Percentiles rank a stretch among this genome's conserved stretches.
phyloP scores from a whole-genome alignment of 2,113 vertebrate genomes.

The Rhynchopsitta pachyrhyncha region DNA sequence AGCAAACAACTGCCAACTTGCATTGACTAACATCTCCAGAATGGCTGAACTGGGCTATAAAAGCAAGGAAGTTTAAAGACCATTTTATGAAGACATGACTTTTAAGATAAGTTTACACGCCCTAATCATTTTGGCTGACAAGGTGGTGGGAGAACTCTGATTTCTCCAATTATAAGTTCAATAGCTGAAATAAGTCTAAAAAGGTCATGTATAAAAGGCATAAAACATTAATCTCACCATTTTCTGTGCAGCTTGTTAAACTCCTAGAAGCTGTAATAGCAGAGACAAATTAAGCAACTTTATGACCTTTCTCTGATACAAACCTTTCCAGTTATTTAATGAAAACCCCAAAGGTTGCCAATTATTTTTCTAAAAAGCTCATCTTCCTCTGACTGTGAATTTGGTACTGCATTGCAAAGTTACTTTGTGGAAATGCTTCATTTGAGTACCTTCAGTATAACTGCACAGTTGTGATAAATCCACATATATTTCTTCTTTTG shows the following conservation, averaged over 20 bases:
- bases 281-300: constrained; percentile 23
- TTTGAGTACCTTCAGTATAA: not conserved
- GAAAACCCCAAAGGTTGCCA: not conserved
- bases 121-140: not conserved
- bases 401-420: not conserved
- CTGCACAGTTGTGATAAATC: not conserved
- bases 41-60: not conserved
- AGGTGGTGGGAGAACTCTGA: not conserved
- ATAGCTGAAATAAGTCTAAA: constrained; percentile 7
- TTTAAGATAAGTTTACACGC: not conserved
- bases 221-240: not conserved
- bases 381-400: not conserved
- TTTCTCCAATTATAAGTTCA: constrained; percentile 23
- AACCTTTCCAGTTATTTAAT: not conserved
- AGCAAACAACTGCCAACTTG: not conserved
- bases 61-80: not conserved
- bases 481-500: not conserved
- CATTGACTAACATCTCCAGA: not conserved
- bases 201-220: constrained; percentile 11
- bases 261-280: not conserved
- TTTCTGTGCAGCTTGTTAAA: constrained; percentile 15
- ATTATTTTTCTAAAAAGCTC: constrained; percentile 11
- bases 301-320: not conserved
- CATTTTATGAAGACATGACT: not conserved
- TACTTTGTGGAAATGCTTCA: not conserved